phyloP scores from a whole-genome alignment of 1,140 invertebrate genomes.

The Sarcophaga peregrina region DNA sequence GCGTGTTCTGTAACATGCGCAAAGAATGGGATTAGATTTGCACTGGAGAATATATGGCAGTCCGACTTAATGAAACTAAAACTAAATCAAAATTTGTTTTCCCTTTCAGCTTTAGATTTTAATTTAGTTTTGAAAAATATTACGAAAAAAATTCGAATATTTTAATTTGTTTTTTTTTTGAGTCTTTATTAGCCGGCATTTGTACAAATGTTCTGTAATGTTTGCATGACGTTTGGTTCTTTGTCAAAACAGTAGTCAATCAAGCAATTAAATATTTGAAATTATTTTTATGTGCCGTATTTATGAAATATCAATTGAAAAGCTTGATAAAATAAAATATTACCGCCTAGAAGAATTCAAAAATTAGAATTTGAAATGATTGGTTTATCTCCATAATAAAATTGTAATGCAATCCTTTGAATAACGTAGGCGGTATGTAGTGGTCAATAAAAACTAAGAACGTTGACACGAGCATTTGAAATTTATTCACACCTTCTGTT shows the following conservation, averaged over 20 bases:
- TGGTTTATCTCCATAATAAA: neutral
- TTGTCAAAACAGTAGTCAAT: constrained; percentile 27
- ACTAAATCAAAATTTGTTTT: no score
- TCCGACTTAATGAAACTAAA: no score
- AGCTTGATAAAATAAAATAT: neutral
- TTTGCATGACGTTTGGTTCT: neutral
- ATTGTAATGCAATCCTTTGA: no score
- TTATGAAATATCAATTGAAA: neutral
- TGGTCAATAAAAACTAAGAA: no score
- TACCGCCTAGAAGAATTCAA: neutral
- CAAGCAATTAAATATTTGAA: neutral
- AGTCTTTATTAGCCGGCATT: neutral
- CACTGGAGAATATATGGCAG: no score
- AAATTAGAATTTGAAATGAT: constrained; percentile 11
- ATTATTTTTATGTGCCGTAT: neutral
- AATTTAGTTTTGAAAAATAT: neutral
- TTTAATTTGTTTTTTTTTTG: constrained; percentile 12
- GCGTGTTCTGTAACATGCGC: neutral
- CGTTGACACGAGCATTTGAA: no score
- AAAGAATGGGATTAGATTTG: constrained; percentile 2
- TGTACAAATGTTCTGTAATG: neutral
- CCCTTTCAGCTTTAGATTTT: no score
- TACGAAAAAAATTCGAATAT: neutral
- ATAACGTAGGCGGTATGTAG: no score
- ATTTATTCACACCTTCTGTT: no score